A percentile compares a stretch with the other conserved stretches of the same genome.
Evolutionary conservation across 1,140 invertebrate species (phyloP).

Genomic region (Philaenus spumarius): DNA sequence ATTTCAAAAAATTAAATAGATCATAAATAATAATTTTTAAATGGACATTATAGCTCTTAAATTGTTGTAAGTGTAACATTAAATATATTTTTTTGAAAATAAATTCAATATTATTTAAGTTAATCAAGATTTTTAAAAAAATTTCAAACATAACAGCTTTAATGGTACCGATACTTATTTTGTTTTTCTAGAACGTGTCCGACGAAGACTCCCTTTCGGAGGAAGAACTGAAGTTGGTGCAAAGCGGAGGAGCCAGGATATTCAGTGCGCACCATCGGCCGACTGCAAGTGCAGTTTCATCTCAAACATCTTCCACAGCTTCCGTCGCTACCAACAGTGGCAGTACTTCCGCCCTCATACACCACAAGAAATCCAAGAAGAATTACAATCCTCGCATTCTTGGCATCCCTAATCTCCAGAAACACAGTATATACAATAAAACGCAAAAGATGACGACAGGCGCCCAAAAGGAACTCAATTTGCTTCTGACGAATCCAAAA

Average conservation of each 20-base stretch:
- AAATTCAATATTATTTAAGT: neutral
- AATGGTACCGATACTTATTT: neutral
- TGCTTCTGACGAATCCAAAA: constrained; percentile 19
- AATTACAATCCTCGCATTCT: neutral
- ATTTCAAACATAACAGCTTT: no score
- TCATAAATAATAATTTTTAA: no score
- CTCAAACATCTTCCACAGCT: constrained; percentile 24
- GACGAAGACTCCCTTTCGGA: constrained; percentile 15
- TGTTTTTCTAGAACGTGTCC: constrained; percentile 11
- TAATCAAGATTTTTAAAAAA: neutral
- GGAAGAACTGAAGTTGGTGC: constrained; percentile 24
- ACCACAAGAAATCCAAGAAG: constrained; percentile 4
- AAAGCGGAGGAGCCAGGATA: constrained; percentile 23
- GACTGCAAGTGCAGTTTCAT: constrained; percentile 21
- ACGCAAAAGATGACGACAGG: constrained; percentile 3
- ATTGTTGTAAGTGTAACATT: no score
- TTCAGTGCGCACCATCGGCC: constrained; percentile 24
- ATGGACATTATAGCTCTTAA: no score
- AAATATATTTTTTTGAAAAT: neutral
- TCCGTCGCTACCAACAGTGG: constrained; percentile 28
- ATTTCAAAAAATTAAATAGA: no score
- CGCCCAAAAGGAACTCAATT: constrained; percentile 23
- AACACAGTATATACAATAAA: constrained; percentile 15
- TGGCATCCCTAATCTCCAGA: constrained; percentile 5
- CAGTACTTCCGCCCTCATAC: constrained; percentile 26